Base-by-base conservation (phyloP, 2,888 invertebrate species). In the Platycnemis pennipes region DNA sequence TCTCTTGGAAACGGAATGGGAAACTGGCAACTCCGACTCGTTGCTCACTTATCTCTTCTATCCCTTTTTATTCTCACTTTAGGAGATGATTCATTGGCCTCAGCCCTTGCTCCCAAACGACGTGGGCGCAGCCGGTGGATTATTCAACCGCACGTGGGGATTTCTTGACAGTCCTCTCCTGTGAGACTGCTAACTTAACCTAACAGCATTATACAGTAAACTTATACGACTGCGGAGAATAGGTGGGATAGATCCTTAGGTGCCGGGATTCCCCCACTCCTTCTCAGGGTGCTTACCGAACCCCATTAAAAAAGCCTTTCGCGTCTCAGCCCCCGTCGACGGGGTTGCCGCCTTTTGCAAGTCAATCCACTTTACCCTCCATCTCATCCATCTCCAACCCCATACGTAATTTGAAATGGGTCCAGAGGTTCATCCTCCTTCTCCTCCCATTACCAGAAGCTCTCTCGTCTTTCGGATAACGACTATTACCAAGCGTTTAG, bases 401-500 rank as follows among this genome's bases (percentile, higher is more conserved):
- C 49, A 49, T 63, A 4, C 26, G 26, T n/a, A n/a, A 26, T n/a
- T 63, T n/a, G 63, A 63, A 63, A 63, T n/a, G 63, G 63, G 63
- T 63, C n/a, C 63, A 5, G 5, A n/a, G 63, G 63, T 63, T 63
- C n/a, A 63, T 26, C 63, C 63, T 5, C n/a, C 63, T 26, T 63
- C 63, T 26, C 63, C n/a, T 5, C 26, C 63, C 63, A 63, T 26
- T 5, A 4, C 26, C 63, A 19, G 63, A 26, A n/a, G 63, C 63
- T 63, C 63, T n/a, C n/a, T 26, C 26, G 63, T n/a, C 63, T 26
- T 63, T 63, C 63, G 63, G 63, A 26, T 26, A 63, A 63, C 63
- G 63, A n/a, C 63, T 63, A 63, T 63, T 63, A 63, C 63, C 7
- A 63, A 63, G 63, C n/a, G 63, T 63, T 63, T 63, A 63, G 63